Evolutionary conservation across 2,797 vertebrate genomes (phyloP).

Genomic region (Champsocephalus esox): DNA sequence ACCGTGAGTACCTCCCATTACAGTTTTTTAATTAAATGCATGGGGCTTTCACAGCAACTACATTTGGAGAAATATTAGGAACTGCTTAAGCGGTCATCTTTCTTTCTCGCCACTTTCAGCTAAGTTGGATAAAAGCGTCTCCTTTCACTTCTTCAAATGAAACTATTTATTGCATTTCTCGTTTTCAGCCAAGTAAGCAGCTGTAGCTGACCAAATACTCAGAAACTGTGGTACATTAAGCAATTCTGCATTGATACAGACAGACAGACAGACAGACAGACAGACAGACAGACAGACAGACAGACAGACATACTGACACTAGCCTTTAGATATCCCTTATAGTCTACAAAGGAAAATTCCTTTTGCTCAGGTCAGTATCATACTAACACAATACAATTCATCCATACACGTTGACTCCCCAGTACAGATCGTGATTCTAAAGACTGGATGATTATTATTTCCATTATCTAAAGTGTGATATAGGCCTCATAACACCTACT

Average conservation of each 20-base stretch:
- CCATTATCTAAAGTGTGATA: too few relatives aligned
- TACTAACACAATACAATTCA: background rate
- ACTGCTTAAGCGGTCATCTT: background rate
- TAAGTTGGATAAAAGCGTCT: constrained; percentile 3
- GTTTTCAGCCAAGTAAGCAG: constrained; percentile 27
- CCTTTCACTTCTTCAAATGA: constrained; percentile 69
- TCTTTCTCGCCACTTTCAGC: background rate
- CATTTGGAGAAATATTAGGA: constrained; percentile 7
- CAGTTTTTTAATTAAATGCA: constrained; percentile 15
- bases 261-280: too few relatives aligned
- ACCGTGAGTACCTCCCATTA: background rate
- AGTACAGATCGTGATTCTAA: background rate
- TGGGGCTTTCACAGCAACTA: background rate
- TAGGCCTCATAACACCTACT: background rate
- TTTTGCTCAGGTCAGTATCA: background rate
- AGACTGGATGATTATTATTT: too few relatives aligned
- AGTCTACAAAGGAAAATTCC: background rate
- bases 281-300: too few relatives aligned
- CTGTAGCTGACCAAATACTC: background rate
- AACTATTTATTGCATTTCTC: constrained; percentile 49
- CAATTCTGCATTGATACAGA: background rate
- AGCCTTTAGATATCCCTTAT: background rate
- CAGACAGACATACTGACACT: background rate
- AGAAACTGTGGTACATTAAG: background rate
- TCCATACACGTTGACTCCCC: background rate